Base-by-base conservation (phyloP, 1,140 invertebrate genomes). In the Dysdera silvatica region DNA sequence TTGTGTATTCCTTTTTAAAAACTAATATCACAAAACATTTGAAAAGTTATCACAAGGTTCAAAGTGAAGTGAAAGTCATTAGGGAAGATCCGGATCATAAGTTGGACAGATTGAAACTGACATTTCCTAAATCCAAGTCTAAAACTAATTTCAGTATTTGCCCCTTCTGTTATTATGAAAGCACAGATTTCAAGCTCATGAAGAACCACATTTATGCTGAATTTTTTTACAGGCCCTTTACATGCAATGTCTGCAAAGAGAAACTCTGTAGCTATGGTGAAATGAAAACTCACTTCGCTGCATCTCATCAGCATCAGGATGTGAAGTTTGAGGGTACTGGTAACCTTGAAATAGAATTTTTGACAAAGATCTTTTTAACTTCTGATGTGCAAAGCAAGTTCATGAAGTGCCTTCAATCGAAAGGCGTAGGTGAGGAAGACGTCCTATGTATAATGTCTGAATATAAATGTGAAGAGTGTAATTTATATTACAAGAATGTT, bases 151-250 rank as follows among this genome's bases (percentile, higher is more conserved):
- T 20, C n/a, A 40, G 16, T 57, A 41, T 2, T 41, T 41, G 61
- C 33, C 26, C 18, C n/a, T 63, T 63, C 26, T 63, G 61, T 28
- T 18, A 12, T 6, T 63, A 40, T 41, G 54, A 51, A 51, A 32
- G 53, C 24, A 41, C 7, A n/a, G 33, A 57, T 52, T 20, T 12
- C 16, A 40, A 31, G 24, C 12, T 51, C 0, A 57, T 63, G 53
- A 63, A 56, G 33, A 63, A 63, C 43, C 61, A 63, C 12, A 31
- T 63, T 3, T 63, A 63, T 52, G 4, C 26, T 16, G 61, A 63
- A 63, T 23, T 63, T 14, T 4, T 8, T 16, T 63, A 63, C 29
- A 56, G 32, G 16, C 37, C 47, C 16, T 55, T 56, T 45, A 6
- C 8, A 10, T 63, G 61, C 33, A 51, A 23, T 14, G 6, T 29